Evolutionary conservation across 2,888 invertebrate genomes (phyloP), one percentile per base, ranked within the genome.

Genomic region (Mamestra brassicae): DNA sequence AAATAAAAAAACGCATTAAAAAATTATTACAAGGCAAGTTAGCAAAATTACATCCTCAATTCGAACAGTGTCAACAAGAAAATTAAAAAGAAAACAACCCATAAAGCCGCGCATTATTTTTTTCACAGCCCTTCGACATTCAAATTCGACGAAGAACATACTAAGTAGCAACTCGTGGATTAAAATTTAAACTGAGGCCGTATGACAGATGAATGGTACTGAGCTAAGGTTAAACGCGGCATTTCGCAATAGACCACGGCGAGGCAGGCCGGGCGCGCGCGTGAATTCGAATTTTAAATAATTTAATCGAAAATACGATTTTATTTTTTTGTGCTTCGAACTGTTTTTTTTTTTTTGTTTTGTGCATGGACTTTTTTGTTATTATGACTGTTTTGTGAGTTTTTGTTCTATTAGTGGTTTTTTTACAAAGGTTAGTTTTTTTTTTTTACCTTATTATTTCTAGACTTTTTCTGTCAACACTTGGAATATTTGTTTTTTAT

Each of bases 171-270:
- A 67, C 77, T 81, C 76, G 84, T 85, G 75, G 81, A 84, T 86
- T 84, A 87, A 83, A 83, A 81, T 83, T 83, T 80, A 73, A 75
- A 71, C 70, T 76, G 78, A 87, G 85, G 87, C 80, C 84, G 71
- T 68, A 78, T 78, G 85, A 76, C 79, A 87, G 87, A 85, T 86
- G 87, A 85, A 86, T 86, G 88, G 85, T 74, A 69, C 74, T 68
- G 62, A 74, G 80, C 74, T 87, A 88, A 88, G 88, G 88, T 87
- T 88, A 88, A 75, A 80, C 75, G 70, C 71, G 74, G 77, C 84
- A 85, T 88, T 87, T 88, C 87, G 87, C 87, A 87, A 87, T 77
- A 74, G 74, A 76, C 74, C 70, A 68, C 81, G 80, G 74, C 76
- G 78, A 67, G 63, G 75, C 66, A 75, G 68, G 78, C 81, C 85